Base-by-base conservation (phyloP, 1,140 invertebrate species). In the Calosoma granatense region DNA sequence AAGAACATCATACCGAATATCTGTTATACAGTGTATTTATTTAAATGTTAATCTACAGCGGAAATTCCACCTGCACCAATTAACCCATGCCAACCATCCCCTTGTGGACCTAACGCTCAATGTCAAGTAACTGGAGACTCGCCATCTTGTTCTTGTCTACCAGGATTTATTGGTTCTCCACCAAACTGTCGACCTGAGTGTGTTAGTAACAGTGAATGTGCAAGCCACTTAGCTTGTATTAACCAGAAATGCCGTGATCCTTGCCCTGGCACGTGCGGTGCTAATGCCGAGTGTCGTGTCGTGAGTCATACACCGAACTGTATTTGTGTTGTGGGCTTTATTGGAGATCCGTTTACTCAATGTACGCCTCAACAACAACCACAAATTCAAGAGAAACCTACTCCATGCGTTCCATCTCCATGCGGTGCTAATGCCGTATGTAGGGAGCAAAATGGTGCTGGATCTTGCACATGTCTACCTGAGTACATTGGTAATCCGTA, bases 141-240 rank as follows among this genome's bases (percentile, higher is more conserved):
- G 59, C 72, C 60, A 57, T 81, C 85, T 11, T 91, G 88, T 62
- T 81, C 80, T 11, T 90, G 88, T 66, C 69, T 84, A 39, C 72
- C 81, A 30, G 79, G 82, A 59, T 88, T 87, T 65, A 78, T 85
- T 21, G 87, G 87, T 60, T 81, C 86, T 64, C 86, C 88, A 15
- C 83, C 84, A 64, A 83, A 83, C 59, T 89, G 88, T 67, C 75
- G 85, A 61, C 87, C 87, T 1, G 85, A 90, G 72, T 93, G 90
- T 68, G 76, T 84, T 20, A 78, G 83, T 19, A 85, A 88, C 65
- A 81, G 83, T 14, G 88, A 93, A 63, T 93, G 90, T 71, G 67
- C 81, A 1, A 79, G 81, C 20, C 78, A 81, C 57, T 74, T 83
- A 64, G 82, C 87, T 43, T 93, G 90, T 67, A 82, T 85, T 19